A percentile compares a stretch with the other conserved stretches of the same genome.
phyloP scores from a whole-genome alignment of 2,888 invertebrate genomes.

The Pasiphila rectangulata region DNA sequence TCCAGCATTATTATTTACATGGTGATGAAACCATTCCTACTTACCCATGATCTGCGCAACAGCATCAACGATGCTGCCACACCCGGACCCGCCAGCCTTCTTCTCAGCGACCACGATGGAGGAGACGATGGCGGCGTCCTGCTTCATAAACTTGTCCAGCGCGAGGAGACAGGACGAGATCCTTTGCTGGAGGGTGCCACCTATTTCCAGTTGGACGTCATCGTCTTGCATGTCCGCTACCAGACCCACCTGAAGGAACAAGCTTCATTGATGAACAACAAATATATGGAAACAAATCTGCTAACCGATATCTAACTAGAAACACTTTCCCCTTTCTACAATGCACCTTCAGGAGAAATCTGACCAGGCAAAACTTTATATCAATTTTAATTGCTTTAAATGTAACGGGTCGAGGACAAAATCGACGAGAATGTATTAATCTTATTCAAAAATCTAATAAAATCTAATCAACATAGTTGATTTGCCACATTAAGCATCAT shows the following conservation, averaged over 20 bases:
- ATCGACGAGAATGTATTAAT: no score
- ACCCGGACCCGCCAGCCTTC: conserved; percentile 80
- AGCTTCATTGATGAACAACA: neutral
- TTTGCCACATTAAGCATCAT: no score
- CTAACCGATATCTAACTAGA: no score
- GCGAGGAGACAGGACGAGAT: conserved; percentile 90
- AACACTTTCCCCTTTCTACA: no score
- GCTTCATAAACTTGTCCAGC: conserved; percentile 87
- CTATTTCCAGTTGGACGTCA: conserved; percentile 84
- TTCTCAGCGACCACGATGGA: conserved; percentile 95
- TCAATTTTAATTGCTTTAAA: no score
- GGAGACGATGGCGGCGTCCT: conserved; percentile 85
- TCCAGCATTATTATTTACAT: no score
- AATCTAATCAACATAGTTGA: no score
- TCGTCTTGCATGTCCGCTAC: conserved; percentile 88
- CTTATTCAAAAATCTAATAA: no score
- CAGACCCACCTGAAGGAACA: conserved; percentile 83
- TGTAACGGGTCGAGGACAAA: no score
- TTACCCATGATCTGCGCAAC: conserved; percentile 85
- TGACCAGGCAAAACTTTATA: no score
- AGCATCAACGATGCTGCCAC: conserved; percentile 86
- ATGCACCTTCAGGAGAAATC: no score
- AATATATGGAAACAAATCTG: neutral
- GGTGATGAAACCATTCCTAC: no score
- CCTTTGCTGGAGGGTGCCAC: conserved; percentile 92